Evolutionary conservation across 2,113 vertebrate species (phyloP), one percentile per base, ranked within the genome.

Genomic region (Turnix velox): DNA sequence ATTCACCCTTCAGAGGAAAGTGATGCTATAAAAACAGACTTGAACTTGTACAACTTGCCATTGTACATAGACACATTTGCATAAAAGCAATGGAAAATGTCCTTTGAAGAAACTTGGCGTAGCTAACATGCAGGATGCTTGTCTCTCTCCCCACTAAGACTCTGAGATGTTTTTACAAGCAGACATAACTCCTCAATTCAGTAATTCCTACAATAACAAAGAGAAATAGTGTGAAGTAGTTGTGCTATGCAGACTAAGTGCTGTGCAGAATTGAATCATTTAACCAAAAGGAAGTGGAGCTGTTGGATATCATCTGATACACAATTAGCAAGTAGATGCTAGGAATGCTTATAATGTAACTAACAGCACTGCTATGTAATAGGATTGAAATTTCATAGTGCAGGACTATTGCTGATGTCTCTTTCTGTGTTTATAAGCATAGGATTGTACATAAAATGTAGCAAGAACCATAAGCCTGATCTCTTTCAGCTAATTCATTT

Each of bases 231-330:
- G 90, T 90, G 65, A 90, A 66, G 4, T 76, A 49, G 12, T 16
- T 84, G 69, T 63, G 48, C 43, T 71, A 6, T 48, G 80, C 28
- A 75, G 69, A 88, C 52, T 63, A 87, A 92, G 48, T 92, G 55
- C 42, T 91, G 43, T 66, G 67, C 1, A n/a, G 48, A 95, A 91
- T 88, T 93, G 90, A 85, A 88, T 82, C 57, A 79, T 90, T 89
- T 93, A 79, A 80, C 51, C 45, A 80, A 88, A 66, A 94, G 71
- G 61, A 96, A 94, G 58, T 65, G 11, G 88, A 92, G 59, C 46
- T 81, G 90, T 52, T 1, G 1, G 59, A 67, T 90, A 66, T 72
- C 22, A 82, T 87, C 37, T 92, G 30, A 85, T 74, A 84, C 6
- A 1, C 51, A 67, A 72, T 90, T 95, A 92, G 31, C 42, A 80